These are phyloP conservation scores for Hexactinellida sp. DNA, from an alignment of 37 sponge, comb jelly and placozoan species.

Conservation along the genomic window DNA sequence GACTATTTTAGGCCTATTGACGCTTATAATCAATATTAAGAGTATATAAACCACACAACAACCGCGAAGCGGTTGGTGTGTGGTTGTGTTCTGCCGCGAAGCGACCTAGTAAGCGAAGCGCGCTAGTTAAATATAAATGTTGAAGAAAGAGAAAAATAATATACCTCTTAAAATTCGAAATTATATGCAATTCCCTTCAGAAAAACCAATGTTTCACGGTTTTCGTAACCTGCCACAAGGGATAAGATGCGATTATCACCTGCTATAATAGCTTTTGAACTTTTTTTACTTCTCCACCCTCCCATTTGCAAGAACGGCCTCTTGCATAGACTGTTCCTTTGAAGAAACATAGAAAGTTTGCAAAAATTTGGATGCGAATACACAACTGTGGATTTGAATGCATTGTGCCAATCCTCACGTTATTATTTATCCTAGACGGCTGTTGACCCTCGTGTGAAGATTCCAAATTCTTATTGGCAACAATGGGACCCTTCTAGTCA, in stretches of 20 bases:
- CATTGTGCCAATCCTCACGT: conserved; percentile 9
- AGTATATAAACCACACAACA: too few species aligned
- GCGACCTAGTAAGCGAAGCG: too few species aligned
- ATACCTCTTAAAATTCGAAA: background rate
- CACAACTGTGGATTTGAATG: background rate
- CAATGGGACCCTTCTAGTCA: background rate
- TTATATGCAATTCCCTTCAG: background rate
- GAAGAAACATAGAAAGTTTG: background rate
- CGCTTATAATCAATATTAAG: too few species aligned
- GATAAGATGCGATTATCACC: too few species aligned
- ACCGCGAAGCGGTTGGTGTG: too few species aligned
- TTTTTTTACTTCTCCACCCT: background rate
- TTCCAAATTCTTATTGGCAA: conserved; percentile 9
- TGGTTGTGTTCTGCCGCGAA: too few species aligned
- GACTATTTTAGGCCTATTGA: too few species aligned
- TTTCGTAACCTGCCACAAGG: background rate
- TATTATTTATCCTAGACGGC: background rate
- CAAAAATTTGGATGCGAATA: background rate
- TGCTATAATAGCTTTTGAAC: too few species aligned
- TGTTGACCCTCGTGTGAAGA: background rate
- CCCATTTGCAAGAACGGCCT: background rate
- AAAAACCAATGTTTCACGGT: background rate
- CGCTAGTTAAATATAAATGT: too few species aligned
- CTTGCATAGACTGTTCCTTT: conserved; percentile 4
- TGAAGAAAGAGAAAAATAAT: background rate